Evolutionary conservation across 2,113 vertebrate genomes (phyloP).

Genomic region (Heptranchias perlo): DNA sequence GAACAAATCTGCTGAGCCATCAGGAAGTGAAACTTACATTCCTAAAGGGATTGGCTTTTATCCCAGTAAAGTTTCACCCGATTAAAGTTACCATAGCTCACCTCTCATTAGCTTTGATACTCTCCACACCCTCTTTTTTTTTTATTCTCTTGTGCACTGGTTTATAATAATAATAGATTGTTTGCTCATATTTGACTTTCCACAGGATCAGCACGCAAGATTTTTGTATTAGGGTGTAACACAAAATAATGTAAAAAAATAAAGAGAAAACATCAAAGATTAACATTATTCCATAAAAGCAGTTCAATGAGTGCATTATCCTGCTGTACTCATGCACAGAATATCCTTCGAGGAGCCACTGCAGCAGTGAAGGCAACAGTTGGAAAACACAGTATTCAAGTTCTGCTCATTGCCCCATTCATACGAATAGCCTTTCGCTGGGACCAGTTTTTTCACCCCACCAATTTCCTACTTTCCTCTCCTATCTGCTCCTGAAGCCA

Average conservation of each 20-base stretch:
- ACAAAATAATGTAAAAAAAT: constrained; percentile 39
- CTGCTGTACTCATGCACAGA: not conserved
- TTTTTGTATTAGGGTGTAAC: not conserved
- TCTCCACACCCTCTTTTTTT: not conserved
- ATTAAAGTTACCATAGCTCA: not conserved
- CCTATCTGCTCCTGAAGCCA: no score
- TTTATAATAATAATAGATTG: not conserved
- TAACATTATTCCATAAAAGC: not conserved
- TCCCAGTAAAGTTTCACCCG: not conserved
- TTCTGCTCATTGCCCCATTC: no score
- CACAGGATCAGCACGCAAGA: not conserved
- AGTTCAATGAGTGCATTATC: constrained; percentile 39
- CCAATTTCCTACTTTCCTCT: no score
- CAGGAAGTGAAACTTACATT: not conserved
- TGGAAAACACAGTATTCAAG: no score
- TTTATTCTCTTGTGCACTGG: not conserved
- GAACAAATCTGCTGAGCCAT: no score
- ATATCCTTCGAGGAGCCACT: not conserved
- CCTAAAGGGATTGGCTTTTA: not conserved
- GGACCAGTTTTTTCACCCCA: no score
- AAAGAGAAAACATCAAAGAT: constrained; percentile 36
- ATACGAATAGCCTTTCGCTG: no score
- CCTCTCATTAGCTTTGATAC: not conserved
- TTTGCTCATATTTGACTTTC: not conserved
- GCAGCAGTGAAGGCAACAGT: not conserved